Evolutionary conservation across 2,797 vertebrate species (phyloP).

Genomic region (Pseudotriccus pelzelni): DNA sequence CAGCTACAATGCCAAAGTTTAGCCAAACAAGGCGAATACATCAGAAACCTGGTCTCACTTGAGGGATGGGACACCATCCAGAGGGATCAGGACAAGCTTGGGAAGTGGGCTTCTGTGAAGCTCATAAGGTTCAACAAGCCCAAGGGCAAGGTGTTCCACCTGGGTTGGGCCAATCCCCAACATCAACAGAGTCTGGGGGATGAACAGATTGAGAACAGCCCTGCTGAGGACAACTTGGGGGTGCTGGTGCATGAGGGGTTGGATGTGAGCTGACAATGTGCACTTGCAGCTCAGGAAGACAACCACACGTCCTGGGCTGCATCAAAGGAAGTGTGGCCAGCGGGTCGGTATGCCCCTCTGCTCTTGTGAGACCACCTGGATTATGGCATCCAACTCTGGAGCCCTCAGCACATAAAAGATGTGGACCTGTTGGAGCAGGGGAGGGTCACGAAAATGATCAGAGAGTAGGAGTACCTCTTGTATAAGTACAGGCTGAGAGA

Average conservation of each 20-base stretch:
- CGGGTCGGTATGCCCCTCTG: neutral
- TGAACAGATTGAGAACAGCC: neutral
- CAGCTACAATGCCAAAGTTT: neutral
- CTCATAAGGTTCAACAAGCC: neutral
- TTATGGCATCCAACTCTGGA: neutral
- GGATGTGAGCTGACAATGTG: neutral
- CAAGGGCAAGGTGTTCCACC: neutral
- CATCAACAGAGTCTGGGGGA: neutral
- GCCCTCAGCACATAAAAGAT: rapidly evolving
- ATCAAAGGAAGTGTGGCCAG: neutral
- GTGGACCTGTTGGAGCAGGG: neutral
- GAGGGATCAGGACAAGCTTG: neutral
- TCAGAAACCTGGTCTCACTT: neutral
- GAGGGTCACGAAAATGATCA: neutral
- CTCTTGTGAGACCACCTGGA: neutral
- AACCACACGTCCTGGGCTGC: neutral
- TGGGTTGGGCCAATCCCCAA: neutral
- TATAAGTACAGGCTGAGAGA: neutral
- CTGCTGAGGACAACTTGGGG: neutral
- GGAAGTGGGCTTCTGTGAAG: neutral
- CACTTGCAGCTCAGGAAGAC: neutral
- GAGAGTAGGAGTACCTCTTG: neutral
- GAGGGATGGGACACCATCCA: neutral
- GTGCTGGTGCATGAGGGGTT: neutral
- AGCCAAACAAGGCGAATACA: neutral